Evolutionary conservation across 1,140 invertebrate species (phyloP).

Genomic region (Leptinotarsa undecemlineata): DNA sequence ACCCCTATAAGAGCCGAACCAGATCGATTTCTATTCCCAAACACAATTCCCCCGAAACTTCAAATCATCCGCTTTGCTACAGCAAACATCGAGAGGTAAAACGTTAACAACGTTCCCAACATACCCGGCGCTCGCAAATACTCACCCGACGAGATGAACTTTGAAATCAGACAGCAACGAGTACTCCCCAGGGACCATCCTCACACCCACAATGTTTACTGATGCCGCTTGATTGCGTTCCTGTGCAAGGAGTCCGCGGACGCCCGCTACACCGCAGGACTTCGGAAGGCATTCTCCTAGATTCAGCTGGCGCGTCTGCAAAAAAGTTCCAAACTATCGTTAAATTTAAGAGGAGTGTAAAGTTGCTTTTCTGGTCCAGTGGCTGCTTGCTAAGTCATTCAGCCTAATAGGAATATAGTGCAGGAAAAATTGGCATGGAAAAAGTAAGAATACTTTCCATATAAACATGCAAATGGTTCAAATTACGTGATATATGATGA

Average conservation of each 20-base stretch:
- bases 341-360: background rate
- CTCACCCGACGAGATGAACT: conserved; percentile 74
- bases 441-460: no score
- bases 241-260: conserved; percentile 63
- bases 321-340: conserved; percentile 32
- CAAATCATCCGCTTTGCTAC: background rate
- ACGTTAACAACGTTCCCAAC: background rate
- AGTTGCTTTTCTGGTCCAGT: background rate
- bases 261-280: conserved; percentile 65
- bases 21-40: background rate
- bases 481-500: no score
- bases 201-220: conserved; percentile 64
- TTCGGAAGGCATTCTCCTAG: conserved; percentile 75
- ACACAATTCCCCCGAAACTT: background rate
- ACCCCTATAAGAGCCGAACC: background rate
- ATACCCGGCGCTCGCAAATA: conserved; percentile 30
- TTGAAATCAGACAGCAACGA: conserved; percentile 68
- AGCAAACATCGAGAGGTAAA: background rate
- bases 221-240: conserved; percentile 54
- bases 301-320: conserved; percentile 67
- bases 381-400: background rate
- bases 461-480: no score
- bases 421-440: no score
- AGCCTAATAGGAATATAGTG: background rate
- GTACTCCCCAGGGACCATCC: conserved; percentile 73